Percentiles rank a stretch among this genome's conserved stretches.
These are phyloP conservation scores for Aporophyla nigra DNA, from an alignment of 2,888 invertebrate species.

Conservation along the genomic window DNA sequence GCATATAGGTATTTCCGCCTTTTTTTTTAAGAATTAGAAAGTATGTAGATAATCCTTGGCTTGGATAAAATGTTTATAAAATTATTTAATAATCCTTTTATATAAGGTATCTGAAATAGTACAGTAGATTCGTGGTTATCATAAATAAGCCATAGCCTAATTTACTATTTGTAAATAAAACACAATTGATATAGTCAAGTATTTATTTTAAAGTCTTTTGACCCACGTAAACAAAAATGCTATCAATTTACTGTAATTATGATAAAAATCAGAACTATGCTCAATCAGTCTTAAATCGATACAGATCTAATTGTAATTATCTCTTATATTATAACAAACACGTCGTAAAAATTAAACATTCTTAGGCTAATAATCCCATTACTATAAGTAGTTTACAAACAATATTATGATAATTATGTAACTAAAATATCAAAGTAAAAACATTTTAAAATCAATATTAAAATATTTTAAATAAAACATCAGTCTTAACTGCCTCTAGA, in stretches of 20 bases:
- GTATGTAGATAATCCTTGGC: neutral
- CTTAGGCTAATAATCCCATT: no score
- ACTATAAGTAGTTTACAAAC: no score
- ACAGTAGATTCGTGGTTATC: neutral
- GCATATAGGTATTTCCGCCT: constrained; percentile 1
- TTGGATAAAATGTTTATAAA: constrained; percentile 1
- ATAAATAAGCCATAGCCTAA: neutral
- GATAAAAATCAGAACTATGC: no score
- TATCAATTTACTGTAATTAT: neutral
- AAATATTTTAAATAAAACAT: neutral
- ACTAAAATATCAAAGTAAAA: neutral
- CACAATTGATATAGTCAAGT: neutral
- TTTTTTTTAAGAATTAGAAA: constrained; percentile 1
- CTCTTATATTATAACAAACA: no score
- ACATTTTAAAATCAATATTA: neutral
- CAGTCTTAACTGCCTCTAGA: neutral
- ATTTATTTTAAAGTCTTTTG: constrained; percentile 1
- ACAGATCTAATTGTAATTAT: no score
- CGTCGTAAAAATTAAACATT: no score
- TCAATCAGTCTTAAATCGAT: no score
- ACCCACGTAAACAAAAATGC: constrained; percentile 1
- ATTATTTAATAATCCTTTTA: neutral
- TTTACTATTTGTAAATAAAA: neutral
- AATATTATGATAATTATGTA: neutral
- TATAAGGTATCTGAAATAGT: neutral